These are phyloP conservation scores for Limonius californicus DNA, from an alignment of 1,140 invertebrate genomes.

Conservation along the genomic window DNA sequence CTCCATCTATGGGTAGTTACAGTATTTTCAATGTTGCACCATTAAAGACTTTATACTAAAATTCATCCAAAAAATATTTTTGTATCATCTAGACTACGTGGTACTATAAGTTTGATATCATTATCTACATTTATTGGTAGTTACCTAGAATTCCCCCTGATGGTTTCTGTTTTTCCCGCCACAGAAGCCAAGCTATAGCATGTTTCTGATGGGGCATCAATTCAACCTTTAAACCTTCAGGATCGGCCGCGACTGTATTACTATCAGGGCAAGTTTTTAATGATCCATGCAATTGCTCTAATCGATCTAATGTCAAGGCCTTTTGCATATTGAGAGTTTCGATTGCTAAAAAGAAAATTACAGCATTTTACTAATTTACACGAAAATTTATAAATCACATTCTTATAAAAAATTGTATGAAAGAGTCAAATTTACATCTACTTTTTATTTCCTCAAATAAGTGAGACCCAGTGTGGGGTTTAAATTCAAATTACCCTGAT, in stretches of 20 bases:
- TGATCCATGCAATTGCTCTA: conserved; percentile 71
- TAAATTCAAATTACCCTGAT: no score
- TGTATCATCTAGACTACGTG: background rate
- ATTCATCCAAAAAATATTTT: background rate
- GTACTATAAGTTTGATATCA: background rate
- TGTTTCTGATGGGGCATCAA: conserved; percentile 86
- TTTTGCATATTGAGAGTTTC: conserved; percentile 59
- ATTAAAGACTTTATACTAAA: background rate
- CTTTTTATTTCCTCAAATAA: background rate
- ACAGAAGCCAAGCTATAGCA: conserved; percentile 83
- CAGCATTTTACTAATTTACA: conserved; percentile 4
- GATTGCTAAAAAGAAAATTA: conserved; percentile 54
- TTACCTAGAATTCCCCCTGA: conserved; percentile 67
- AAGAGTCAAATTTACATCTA: background rate
- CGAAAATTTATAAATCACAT: conserved; percentile 17
- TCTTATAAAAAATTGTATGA: background rate
- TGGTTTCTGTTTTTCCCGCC: conserved; percentile 82
- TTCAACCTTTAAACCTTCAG: conserved; percentile 58
- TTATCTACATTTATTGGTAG: background rate
- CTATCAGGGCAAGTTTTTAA: conserved; percentile 62
- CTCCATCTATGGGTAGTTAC: no score
- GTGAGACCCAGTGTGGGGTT: background rate
- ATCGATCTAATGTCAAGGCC: conserved; percentile 64
- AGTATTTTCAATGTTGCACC: no score
- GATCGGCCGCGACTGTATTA: conserved; percentile 56